phyloP scores from a whole-genome alignment of 2,888 invertebrate genomes.

The Amphipoea oculea region DNA sequence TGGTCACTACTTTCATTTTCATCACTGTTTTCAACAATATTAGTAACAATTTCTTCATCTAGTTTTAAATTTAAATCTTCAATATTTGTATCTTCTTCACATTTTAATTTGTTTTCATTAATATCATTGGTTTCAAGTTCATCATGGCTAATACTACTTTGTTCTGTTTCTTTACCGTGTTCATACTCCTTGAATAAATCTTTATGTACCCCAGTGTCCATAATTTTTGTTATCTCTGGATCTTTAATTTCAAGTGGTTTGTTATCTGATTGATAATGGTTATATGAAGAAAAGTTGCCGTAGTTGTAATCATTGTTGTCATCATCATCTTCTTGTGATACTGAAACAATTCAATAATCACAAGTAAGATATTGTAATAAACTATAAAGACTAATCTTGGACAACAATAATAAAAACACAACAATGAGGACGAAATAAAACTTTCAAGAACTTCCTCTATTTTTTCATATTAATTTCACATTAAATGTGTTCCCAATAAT shows the following conservation, averaged over 20 bases:
- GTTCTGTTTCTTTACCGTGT: slow-evolving; percentile 43
- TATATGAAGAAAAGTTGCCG: slow-evolving; percentile 79
- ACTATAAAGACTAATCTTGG: not conserved
- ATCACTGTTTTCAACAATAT: slow-evolving; percentile 66
- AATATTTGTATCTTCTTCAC: slow-evolving; percentile 76
- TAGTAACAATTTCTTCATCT: slow-evolving; percentile 70
- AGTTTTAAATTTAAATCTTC: slow-evolving; percentile 84
- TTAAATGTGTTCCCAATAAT: slow-evolving; percentile 10
- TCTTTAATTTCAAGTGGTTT: slow-evolving; percentile 54
- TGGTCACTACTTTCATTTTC: slow-evolving; percentile 61
- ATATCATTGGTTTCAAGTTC: slow-evolving; percentile 57
- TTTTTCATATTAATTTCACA: not conserved
- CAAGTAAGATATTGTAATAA: not conserved
- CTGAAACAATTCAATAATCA: slow-evolving; percentile 71
- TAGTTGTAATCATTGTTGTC: slow-evolving; percentile 82
- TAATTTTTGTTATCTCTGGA: slow-evolving; percentile 50
- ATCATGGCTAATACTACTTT: slow-evolving; percentile 42
- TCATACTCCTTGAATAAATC: slow-evolving; percentile 53
- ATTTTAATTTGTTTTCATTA: slow-evolving; percentile 69
- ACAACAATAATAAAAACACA: slow-evolving; percentile 17
- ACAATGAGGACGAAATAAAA: slow-evolving; percentile 14
- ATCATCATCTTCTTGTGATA: slow-evolving; percentile 86
- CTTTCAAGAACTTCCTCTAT: not conserved
- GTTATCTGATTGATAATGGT: slow-evolving; percentile 72
- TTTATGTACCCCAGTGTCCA: slow-evolving; percentile 57